A percentile compares a stretch with the other conserved stretches of the same genome.
These are phyloP conservation scores for Triplophysa dalaica DNA, from an alignment of 2,113 vertebrate genomes.

Conservation along the genomic window DNA sequence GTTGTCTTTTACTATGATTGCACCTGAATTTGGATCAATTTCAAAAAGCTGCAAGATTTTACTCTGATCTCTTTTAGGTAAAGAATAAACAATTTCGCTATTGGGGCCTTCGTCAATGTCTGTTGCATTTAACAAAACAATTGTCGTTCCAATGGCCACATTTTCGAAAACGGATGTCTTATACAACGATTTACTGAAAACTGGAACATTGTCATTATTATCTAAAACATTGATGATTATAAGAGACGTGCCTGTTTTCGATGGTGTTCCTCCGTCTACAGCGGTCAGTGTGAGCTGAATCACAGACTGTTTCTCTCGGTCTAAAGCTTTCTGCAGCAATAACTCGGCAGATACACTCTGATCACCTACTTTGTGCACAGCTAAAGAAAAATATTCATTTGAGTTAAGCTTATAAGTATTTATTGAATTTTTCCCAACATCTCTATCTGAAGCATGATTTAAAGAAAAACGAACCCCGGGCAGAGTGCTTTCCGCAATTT, in stretches of 20 bases:
- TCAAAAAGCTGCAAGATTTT: slow-evolving; percentile 65
- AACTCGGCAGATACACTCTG: slow-evolving; percentile 74
- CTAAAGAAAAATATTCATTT: slow-evolving; percentile 71
- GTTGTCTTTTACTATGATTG: slow-evolving; percentile 63
- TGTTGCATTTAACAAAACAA: slow-evolving; percentile 70
- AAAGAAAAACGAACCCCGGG: slow-evolving; percentile 71
- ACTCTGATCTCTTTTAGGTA: slow-evolving; percentile 67
- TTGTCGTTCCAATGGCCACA: slow-evolving; percentile 52
- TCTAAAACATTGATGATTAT: slow-evolving; percentile 76
- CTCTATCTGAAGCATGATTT: slow-evolving; percentile 72
- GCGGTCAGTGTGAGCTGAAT: slow-evolving; percentile 68
- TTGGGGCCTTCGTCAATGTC: slow-evolving; percentile 78
- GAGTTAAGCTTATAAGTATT: slow-evolving; percentile 76
- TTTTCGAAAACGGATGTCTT: slow-evolving; percentile 74
- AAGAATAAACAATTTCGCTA: slow-evolving; percentile 66
- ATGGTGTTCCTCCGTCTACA: slow-evolving; percentile 70
- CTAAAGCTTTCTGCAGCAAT: slow-evolving; percentile 77
- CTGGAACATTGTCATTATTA: slow-evolving; percentile 79
- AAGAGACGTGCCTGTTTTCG: slow-evolving; percentile 69
- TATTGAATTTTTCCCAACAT: slow-evolving; percentile 72
- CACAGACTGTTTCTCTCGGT: slow-evolving; percentile 72
- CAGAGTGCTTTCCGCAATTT: slow-evolving; percentile 72
- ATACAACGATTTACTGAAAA: slow-evolving; percentile 72
- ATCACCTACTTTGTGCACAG: slow-evolving; percentile 70
- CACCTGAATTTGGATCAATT: slow-evolving; percentile 62